Base-by-base conservation (phyloP, 30 jellyfish, hydroid and myxozoan species). In the Chrysaora quinquecirrha region DNA sequence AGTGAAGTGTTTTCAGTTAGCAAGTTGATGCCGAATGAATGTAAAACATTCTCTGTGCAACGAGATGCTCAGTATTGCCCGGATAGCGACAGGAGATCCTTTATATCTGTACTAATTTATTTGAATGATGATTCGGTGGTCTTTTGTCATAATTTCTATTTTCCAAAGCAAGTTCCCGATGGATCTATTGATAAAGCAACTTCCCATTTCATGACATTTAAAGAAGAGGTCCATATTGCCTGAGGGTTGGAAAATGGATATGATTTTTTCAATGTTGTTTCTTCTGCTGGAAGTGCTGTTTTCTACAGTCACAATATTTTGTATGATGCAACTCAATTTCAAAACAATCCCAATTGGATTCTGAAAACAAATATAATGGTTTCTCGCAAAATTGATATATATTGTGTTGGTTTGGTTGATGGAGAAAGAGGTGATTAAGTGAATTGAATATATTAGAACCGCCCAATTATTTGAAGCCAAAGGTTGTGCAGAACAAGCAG, bases 51-150 rank as follows among this genome's bases (percentile, higher is more conserved):
- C 48, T 43, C 80, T 2, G 30, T 69, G 3, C 90, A 75, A 33
- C 64, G 61, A 64, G 90, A 76, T 49, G 65, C 96, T 0, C 96
- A 75, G 56, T 85, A 48, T 48, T 85, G 96, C 56, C 96, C 96
- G 0, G 48, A 49, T 48, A 86, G 96, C 22, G 96, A 85, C 46
- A 54, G 62, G 20, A 62, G 96, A 43, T 85, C 96, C 0, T 0
- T 85, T 14, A 48, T 63, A 14, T 46, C 96, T 16, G 68, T 85
- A 10, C 32, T 85, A 20, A 68, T 85, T 23, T 85, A 85, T 47
- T 52, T 77, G 64, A 85, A 85, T 35, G 96, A 85, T 29, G 90
- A 76, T 38, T 85, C 64, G 34, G 47, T 20, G 30, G 90, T 86
- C 29, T 90, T 90, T 20, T 64, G 29, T 24, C 75, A 86, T 10